phyloP scores from a whole-genome alignment of 2,888 invertebrate species.

The Zonitis immaculata region DNA sequence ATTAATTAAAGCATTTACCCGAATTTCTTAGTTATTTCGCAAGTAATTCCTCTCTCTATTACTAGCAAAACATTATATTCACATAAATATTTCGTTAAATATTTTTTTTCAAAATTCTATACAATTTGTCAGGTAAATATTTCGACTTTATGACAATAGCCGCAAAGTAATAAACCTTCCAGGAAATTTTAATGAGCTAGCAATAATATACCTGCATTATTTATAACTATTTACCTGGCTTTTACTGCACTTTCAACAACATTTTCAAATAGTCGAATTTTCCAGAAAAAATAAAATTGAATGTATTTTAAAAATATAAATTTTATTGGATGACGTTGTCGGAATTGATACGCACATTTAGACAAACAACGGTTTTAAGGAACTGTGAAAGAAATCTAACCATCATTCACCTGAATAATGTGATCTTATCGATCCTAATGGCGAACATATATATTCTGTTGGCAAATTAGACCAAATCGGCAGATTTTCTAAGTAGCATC shows the following conservation, averaged over 20 bases:
- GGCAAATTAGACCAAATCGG: constrained; percentile 1
- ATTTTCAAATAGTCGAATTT: too few relatives aligned
- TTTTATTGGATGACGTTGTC: neutral
- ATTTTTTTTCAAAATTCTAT: too few relatives aligned
- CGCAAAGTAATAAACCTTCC: neutral
- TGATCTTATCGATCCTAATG: constrained; percentile 16
- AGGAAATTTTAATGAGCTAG: neutral
- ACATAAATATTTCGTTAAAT: neutral
- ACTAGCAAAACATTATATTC: neutral
- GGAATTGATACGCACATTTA: neutral
- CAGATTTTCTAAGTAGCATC: neutral
- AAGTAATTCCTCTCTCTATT: too few relatives aligned
- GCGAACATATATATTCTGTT: constrained; percentile 9
- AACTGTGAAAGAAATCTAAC: neutral
- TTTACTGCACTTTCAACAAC: too few relatives aligned
- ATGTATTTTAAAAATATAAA: too few relatives aligned
- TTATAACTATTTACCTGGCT: too few relatives aligned
- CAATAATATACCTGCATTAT: neutral
- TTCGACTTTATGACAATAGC: neutral
- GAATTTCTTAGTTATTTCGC: too few relatives aligned
- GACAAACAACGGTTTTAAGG: neutral
- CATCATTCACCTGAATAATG: neutral
- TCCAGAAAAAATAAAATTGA: too few relatives aligned
- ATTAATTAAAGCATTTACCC: too few relatives aligned
- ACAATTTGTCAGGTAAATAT: neutral